phyloP scores from a whole-genome alignment of 1,140 invertebrate species.

The Caligus rogercresseyi region DNA sequence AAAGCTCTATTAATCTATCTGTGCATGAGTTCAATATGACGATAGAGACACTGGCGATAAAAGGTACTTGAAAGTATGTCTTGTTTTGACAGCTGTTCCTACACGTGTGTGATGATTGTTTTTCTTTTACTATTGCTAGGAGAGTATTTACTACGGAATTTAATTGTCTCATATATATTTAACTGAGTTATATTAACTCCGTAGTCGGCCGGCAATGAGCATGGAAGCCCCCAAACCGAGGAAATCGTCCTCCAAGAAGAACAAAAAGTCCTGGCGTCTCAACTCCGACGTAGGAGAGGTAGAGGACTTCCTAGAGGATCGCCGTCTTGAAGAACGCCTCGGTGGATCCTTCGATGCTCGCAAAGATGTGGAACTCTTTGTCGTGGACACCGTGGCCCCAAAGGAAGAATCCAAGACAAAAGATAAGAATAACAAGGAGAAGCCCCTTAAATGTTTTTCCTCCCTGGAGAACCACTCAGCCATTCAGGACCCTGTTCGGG shows the following conservation, averaged over 20 bases:
- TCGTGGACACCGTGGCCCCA: neutral
- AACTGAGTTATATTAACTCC: too few relatives aligned
- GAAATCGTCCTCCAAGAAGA: conserved; percentile 16
- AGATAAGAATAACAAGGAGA: neutral
- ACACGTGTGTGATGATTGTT: too few relatives aligned
- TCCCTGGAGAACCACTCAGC: neutral
- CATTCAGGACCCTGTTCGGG: neutral
- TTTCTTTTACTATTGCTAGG: too few relatives aligned
- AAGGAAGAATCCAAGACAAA: neutral
- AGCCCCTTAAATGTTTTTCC: conserved; percentile 11
- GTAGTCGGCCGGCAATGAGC: too few relatives aligned
- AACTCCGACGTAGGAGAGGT: conserved; percentile 10
- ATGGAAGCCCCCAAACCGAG: conserved; percentile 11
- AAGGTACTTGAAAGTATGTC: too few relatives aligned
- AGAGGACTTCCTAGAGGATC: conserved; percentile 18
- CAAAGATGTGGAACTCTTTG: conserved; percentile 8
- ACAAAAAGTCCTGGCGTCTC: conserved; percentile 15
- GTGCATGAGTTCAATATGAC: too few relatives aligned
- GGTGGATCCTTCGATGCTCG: conserved; percentile 11
- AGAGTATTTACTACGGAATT: too few relatives aligned
- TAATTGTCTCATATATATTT: too few relatives aligned
- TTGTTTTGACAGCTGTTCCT: too few relatives aligned
- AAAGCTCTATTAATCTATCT: too few relatives aligned
- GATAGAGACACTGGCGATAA: too few relatives aligned
- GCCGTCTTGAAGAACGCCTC: conserved; percentile 8